Evolutionary conservation across 2,888 invertebrate species (phyloP).

Genomic region (Plebejus anna): DNA sequence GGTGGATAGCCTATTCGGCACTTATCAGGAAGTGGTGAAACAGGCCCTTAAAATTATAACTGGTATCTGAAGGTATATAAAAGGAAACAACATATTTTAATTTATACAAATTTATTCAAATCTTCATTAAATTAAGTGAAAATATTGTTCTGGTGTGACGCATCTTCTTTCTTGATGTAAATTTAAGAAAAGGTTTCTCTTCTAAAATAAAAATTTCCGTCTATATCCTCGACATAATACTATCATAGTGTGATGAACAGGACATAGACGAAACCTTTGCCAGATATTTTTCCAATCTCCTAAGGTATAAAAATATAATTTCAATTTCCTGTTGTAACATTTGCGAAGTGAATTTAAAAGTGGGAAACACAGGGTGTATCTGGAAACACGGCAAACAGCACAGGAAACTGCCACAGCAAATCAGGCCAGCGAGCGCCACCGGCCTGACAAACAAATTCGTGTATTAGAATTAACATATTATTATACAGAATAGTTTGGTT

Average conservation of each 20-base stretch:
- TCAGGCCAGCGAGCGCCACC: slow-evolving; percentile 79
- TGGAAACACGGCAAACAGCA: slow-evolving; percentile 76
- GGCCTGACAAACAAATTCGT: slow-evolving; percentile 78
- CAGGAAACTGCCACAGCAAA: slow-evolving; percentile 77
- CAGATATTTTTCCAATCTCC: slow-evolving; percentile 29
- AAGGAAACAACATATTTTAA: slow-evolving; percentile 31
- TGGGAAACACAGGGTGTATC: slow-evolving; percentile 68
- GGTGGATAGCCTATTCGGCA: too few relatives aligned
- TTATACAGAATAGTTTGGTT: slow-evolving; percentile 33
- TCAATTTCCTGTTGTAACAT: slow-evolving; percentile 31
- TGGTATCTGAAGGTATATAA: slow-evolving; percentile 27
- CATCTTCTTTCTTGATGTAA: slow-evolving; percentile 35
- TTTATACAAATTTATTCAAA: slow-evolving; percentile 29
- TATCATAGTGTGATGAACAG: background rate
- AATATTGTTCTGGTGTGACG: slow-evolving; percentile 26
- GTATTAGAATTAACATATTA: slow-evolving; percentile 56
- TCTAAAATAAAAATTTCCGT: background rate
- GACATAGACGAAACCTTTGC: slow-evolving; percentile 30
- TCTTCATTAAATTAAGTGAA: slow-evolving; percentile 18
- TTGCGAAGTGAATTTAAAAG: slow-evolving; percentile 53
- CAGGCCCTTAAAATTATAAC: too few relatives aligned
- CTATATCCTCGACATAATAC: slow-evolving; percentile 29
- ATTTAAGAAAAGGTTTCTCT: slow-evolving; percentile 36
- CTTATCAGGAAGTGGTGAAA: too few relatives aligned
- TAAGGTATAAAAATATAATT: slow-evolving; percentile 32